Evolutionary conservation across 2,113 vertebrate species (phyloP).

Genomic region (western clawed frog (Xenopus tropicalis)): DNA sequence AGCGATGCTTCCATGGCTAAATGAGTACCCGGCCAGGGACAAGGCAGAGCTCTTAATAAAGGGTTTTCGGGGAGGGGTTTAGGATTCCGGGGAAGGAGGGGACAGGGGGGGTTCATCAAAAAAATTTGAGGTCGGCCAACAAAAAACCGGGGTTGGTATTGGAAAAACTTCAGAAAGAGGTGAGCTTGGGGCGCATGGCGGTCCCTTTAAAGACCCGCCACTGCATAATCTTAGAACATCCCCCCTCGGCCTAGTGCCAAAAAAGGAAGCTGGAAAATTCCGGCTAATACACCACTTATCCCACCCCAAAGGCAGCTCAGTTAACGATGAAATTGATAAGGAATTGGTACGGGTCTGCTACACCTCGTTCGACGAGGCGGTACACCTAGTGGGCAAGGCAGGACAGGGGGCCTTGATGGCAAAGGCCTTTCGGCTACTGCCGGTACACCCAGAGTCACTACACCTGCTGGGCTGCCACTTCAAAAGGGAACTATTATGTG

Average conservation of each 20-base stretch:
- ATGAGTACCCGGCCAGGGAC: not conserved
- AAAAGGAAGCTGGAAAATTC: not conserved
- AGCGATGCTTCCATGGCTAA: not conserved
- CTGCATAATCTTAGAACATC: too few species aligned
- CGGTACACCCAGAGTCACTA: not conserved
- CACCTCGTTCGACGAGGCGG: not conserved
- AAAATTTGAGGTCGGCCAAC: not conserved
- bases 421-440: not conserved
- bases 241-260: not conserved
- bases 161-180: not conserved
- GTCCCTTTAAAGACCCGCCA: not conserved
- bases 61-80: not conserved
- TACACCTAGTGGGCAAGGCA: not conserved
- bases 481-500: not conserved
- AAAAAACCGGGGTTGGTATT: not conserved
- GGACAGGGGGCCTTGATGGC: not conserved
- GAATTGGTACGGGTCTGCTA: not conserved
- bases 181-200: not conserved
- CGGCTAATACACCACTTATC: not conserved
- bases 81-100: not conserved
- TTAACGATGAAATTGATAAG: not conserved
- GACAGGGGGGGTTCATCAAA: too few species aligned
- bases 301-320: not conserved
- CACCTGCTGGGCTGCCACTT: not conserved
- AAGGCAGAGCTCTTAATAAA: not conserved